phyloP scores from a whole-genome alignment of 2,113 vertebrate species.

The Epinephelus lanceolatus region DNA sequence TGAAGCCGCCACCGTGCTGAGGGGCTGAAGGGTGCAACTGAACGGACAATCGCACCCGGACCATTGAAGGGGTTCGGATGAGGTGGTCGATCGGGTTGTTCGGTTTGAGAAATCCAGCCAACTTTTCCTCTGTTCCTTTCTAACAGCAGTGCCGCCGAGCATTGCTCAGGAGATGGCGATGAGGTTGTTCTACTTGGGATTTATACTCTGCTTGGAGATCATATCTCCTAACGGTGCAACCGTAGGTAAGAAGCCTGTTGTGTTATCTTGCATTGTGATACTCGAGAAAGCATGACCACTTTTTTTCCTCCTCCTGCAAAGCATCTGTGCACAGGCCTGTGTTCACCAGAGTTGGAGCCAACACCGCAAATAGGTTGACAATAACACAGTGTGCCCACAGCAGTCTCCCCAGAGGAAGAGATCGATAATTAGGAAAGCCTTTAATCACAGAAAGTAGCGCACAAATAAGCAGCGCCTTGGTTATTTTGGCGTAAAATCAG shows the following conservation, averaged over 20 bases:
- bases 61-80: constrained; percentile 80
- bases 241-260: constrained; percentile 81
- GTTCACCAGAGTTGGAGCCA: constrained; percentile 60
- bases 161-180: constrained; percentile 83
- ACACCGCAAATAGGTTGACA: constrained; percentile 4
- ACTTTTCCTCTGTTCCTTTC: constrained; percentile 74
- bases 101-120: constrained; percentile 68
- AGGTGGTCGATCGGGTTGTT: constrained; percentile 71
- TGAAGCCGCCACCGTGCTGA: constrained; percentile 57
- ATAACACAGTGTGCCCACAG: constrained; percentile 35
- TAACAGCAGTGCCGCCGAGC: constrained; percentile 77
- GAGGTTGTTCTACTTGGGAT: constrained; percentile 82
- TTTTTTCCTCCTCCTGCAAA: constrained; percentile 31
- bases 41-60: constrained; percentile 72
- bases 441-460: constrained; percentile 41
- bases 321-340: constrained; percentile 74
- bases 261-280: constrained; percentile 67
- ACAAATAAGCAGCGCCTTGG: constrained; percentile 27
- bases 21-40: constrained; percentile 65
- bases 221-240: constrained; percentile 72
- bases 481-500: constrained; percentile 47
- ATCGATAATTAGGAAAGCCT: constrained; percentile 30
- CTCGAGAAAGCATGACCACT: constrained; percentile 61
- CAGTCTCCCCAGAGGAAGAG: neutral
- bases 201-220: constrained; percentile 78